A percentile compares a stretch with the other conserved stretches of the same genome.
Evolutionary conservation across 64 coral and sea anemone species (phyloP).

Genomic region (Hydrozoanthus tunicans): DNA sequence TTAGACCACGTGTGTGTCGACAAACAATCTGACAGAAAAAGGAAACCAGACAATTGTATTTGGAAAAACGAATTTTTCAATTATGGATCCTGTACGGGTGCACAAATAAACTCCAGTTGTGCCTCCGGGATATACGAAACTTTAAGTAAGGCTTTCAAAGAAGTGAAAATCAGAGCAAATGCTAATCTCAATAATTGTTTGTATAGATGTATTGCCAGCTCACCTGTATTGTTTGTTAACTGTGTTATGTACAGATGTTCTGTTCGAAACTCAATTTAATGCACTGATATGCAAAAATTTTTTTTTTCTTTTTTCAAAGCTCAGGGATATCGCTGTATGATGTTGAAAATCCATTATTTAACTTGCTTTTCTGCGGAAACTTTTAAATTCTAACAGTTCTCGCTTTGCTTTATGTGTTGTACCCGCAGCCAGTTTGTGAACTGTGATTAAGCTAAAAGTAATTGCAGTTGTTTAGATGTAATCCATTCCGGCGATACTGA

Average conservation of each 20-base stretch:
- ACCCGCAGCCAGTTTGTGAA: too few species aligned
- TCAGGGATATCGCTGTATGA: too few species aligned
- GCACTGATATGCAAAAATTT: background rate
- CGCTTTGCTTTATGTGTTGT: too few species aligned
- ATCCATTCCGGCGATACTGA: too few species aligned
- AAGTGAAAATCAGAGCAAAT: background rate
- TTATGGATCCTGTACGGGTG: background rate
- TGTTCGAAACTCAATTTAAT: background rate
- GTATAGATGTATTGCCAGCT: background rate
- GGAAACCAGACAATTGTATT: slow-evolving; percentile 14
- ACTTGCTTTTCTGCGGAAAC: too few species aligned
- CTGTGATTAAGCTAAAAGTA: too few species aligned
- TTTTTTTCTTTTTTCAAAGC: background rate
- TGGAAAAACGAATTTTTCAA: background rate
- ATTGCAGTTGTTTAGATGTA: too few species aligned
- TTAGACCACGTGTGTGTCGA: slow-evolving; percentile 29
- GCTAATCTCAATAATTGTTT: slow-evolving; percentile 3
- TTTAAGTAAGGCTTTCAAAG: background rate
- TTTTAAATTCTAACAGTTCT: too few species aligned
- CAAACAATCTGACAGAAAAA: slow-evolving; percentile 44
- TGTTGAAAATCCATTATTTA: too few species aligned
- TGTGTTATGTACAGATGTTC: background rate
- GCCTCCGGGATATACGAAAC: background rate
- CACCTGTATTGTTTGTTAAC: background rate
- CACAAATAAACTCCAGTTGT: background rate